phyloP scores from a whole-genome alignment of 2,113 vertebrate species.

The Salminus brasiliensis region DNA sequence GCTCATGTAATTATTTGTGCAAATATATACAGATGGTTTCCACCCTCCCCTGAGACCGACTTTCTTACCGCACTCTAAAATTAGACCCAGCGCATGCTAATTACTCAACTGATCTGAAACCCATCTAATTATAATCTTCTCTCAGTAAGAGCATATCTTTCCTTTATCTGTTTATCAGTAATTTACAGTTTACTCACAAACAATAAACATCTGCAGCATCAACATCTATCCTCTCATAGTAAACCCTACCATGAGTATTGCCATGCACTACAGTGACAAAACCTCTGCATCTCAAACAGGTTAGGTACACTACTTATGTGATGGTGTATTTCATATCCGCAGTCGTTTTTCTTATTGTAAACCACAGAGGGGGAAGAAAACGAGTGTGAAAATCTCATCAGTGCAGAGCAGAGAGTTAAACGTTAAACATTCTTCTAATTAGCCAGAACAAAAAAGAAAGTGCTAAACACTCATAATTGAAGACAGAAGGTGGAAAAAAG shows the following conservation, averaged over 20 bases:
- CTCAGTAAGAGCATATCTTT: conserved; percentile 48
- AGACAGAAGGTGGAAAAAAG: not conserved
- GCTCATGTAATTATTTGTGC: conserved; percentile 28
- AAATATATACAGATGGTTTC: conserved; percentile 37
- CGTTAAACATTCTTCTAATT: not conserved
- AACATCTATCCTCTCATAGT: not conserved
- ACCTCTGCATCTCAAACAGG: too few relatives aligned
- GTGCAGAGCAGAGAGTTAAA: not conserved
- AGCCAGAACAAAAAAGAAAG: not conserved
- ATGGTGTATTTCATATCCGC: not conserved
- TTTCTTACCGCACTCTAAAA: conserved; percentile 43
- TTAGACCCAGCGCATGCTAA: conserved; percentile 61
- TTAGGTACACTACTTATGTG: not conserved
- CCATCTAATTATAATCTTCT: conserved; percentile 59
- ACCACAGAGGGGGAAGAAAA: not conserved
- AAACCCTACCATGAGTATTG: not conserved
- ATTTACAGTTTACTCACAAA: conserved; percentile 53
- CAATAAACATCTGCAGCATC: conserved; percentile 46
- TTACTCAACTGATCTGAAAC: conserved; percentile 57
- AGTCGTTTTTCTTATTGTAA: not conserved
- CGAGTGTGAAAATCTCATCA: not conserved
- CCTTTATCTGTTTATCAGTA: conserved; percentile 46
- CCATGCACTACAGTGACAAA: not conserved
- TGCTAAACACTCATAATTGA: not conserved
- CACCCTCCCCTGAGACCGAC: conserved; percentile 26